These are phyloP conservation scores for Avahi laniger DNA, from an alignment of 2,797 vertebrate genomes.

Conservation along the genomic window DNA sequence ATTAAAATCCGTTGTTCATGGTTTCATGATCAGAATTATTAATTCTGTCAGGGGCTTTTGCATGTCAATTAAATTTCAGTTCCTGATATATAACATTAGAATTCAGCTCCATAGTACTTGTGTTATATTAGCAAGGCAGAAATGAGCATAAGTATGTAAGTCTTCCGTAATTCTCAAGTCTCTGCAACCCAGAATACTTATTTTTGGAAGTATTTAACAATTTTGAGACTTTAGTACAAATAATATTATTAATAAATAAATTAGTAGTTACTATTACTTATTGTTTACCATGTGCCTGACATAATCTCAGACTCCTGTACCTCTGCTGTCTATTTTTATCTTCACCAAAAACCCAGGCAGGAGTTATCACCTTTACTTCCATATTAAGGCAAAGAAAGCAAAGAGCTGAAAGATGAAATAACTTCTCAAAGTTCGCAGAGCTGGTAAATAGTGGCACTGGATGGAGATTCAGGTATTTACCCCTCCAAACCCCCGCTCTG, in stretches of 20 bases:
- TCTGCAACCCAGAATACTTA: background rate
- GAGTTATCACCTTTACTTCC: background rate
- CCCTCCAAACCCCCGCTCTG: background rate
- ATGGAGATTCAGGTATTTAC: background rate
- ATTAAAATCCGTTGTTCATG: slow-evolving; percentile 81
- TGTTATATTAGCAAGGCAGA: slow-evolving; percentile 66
- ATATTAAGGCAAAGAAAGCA: background rate
- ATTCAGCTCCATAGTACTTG: slow-evolving; percentile 74
- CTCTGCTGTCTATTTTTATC: background rate
- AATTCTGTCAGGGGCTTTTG: slow-evolving; percentile 79
- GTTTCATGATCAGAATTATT: slow-evolving; percentile 82
- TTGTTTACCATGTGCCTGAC: background rate
- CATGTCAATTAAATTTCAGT: slow-evolving; percentile 56
- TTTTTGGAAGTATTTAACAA: slow-evolving; percentile 15
- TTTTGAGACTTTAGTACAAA: background rate
- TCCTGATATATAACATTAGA: slow-evolving; percentile 59
- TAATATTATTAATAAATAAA: slow-evolving; percentile 3
- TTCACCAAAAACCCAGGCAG: background rate
- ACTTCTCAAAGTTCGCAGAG: background rate
- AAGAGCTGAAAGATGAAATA: background rate
- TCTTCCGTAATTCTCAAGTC: background rate
- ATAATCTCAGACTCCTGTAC: background rate
- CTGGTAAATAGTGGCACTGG: background rate
- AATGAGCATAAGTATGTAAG: background rate
- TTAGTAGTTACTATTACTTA: background rate